A percentile compares a stretch with the other conserved stretches of the same genome.
These are phyloP conservation scores for Spongia lamella DNA, from an alignment of 37 sponge, comb jelly and placozoan genomes.

Conservation along the genomic window DNA sequence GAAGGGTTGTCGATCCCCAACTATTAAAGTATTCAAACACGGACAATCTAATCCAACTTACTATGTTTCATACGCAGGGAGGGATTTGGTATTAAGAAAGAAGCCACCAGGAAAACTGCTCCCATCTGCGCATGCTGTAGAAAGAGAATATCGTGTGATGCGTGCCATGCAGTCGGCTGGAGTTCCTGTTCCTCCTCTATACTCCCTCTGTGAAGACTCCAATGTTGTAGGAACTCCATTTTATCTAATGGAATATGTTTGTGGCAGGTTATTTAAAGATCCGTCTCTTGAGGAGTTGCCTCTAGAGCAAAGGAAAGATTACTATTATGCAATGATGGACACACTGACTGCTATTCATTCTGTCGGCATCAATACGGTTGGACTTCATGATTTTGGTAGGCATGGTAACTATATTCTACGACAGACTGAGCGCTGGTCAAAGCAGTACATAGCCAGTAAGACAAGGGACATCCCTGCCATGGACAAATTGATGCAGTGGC, in stretches of 20 bases:
- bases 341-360: slow-evolving; percentile 61
- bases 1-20: background rate
- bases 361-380: slow-evolving; percentile 42
- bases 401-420: slow-evolving; percentile 48
- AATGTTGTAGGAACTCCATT: slow-evolving; percentile 84
- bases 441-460: slow-evolving; percentile 54
- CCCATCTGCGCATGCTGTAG: slow-evolving; percentile 72
- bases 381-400: slow-evolving; percentile 65
- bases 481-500: slow-evolving; percentile 42
- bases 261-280: slow-evolving; percentile 68
- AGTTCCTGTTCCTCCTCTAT: slow-evolving; percentile 66
- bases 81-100: slow-evolving; percentile 67
- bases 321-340: slow-evolving; percentile 22
- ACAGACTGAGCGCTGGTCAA: slow-evolving; percentile 53
- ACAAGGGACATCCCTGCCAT: slow-evolving; percentile 36
- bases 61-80: slow-evolving; percentile 53
- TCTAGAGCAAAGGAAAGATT: slow-evolving; percentile 29
- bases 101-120: slow-evolving; percentile 78
- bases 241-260: slow-evolving; percentile 72
- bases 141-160: slow-evolving; percentile 75
- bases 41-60: slow-evolving; percentile 91
- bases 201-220: slow-evolving; percentile 62
- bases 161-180: slow-evolving; percentile 37
- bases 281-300: slow-evolving; percentile 48
- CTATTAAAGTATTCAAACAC: slow-evolving; percentile 46